Evolutionary conservation across 2,113 vertebrate genomes (phyloP).

Genomic region (Thryonomys swinderianus): DNA sequence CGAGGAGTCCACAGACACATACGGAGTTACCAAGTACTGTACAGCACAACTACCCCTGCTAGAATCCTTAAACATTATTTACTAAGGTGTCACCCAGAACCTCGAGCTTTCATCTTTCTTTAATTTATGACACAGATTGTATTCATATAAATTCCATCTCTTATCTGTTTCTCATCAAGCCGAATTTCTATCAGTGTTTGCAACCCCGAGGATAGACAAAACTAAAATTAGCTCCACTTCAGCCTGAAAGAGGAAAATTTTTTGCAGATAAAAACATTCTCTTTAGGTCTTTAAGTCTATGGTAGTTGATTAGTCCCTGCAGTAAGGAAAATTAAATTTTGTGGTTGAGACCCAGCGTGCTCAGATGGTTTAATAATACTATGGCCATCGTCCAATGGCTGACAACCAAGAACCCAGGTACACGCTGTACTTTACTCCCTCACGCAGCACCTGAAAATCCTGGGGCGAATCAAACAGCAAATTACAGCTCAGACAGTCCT

Average conservation of each 20-base stretch:
- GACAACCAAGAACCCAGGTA: conserved; percentile 90
- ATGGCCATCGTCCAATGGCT: conserved; percentile 94
- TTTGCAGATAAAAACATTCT: conserved; percentile 85
- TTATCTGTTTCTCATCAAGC: conserved; percentile 88
- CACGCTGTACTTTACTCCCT: conserved; percentile 92
- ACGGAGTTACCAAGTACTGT: background rate
- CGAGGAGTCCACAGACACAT: background rate
- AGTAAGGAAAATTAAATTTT: conserved; percentile 91
- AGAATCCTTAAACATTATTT: conserved; percentile 70
- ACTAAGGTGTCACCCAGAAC: conserved; percentile 73
- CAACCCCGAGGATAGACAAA: conserved; percentile 89
- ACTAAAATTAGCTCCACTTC: conserved; percentile 87
- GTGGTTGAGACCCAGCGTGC: conserved; percentile 91
- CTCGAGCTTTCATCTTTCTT: conserved; percentile 85
- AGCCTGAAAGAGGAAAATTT: conserved; percentile 79
- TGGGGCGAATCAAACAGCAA: conserved; percentile 90
- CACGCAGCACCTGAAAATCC: conserved; percentile 94
- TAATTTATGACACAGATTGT: conserved; percentile 84
- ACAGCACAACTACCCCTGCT: background rate
- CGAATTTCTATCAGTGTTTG: conserved; percentile 87
- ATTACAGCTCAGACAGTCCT: conserved; percentile 89
- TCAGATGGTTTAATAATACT: conserved; percentile 95
- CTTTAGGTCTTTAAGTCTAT: conserved; percentile 86
- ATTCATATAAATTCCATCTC: conserved; percentile 82
- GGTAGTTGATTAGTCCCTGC: conserved; percentile 89